phyloP scores from a whole-genome alignment of 2,888 invertebrate genomes.

The Xanthostigma xanthostigma region DNA sequence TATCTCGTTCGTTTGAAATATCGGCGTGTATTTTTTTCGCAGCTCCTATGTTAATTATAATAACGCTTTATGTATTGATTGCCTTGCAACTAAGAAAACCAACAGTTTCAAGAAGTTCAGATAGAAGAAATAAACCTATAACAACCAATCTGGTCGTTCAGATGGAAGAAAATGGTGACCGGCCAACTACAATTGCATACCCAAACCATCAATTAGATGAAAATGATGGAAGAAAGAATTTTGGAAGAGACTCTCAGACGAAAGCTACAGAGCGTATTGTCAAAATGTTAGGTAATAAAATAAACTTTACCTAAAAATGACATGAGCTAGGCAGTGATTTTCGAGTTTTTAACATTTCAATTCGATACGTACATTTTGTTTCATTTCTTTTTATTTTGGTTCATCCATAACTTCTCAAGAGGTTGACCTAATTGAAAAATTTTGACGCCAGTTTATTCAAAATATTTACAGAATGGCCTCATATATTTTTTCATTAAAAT shows the following conservation, averaged over 20 bases:
- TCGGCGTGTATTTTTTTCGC: conserved; percentile 43
- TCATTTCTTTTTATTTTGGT: no score
- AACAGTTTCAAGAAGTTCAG: conserved; percentile 19
- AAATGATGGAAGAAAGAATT: conserved; percentile 28
- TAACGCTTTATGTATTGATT: conserved; percentile 35
- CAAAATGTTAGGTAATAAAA: conserved; percentile 42
- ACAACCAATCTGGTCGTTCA: neutral
- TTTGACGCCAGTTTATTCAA: no score
- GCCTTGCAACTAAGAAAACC: conserved; percentile 28
- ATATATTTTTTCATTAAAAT: no score
- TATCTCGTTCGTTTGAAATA: conserved; percentile 33
- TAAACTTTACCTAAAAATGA: neutral
- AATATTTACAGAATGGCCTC: no score
- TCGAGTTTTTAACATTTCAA: no score
- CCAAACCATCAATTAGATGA: conserved; percentile 15
- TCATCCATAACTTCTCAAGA: no score
- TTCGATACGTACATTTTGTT: no score
- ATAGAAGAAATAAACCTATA: conserved; percentile 16
- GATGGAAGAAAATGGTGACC: conserved; percentile 11
- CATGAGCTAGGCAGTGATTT: no score
- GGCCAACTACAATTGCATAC: conserved; percentile 15
- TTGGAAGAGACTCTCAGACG: conserved; percentile 23
- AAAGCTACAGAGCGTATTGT: conserved; percentile 30
- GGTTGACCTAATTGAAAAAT: no score
- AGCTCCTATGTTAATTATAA: conserved; percentile 41